Evolutionary conservation across 2,113 vertebrate genomes (phyloP), one percentile per base, ranked within the genome.

Genomic region (Lophura nycthemera): DNA sequence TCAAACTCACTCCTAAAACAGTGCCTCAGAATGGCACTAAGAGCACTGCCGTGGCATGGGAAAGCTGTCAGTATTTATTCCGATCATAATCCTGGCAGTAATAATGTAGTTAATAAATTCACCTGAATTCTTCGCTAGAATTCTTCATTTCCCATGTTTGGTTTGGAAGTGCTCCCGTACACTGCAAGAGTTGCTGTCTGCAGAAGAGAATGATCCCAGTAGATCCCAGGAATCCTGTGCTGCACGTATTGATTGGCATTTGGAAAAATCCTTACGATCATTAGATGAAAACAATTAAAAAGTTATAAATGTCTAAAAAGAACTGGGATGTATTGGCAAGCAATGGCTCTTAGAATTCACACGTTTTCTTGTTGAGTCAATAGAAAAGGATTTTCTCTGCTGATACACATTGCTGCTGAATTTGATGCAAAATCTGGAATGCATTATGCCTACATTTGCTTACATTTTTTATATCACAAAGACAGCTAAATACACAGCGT

Each of bases 291-390:
- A 52, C 11, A 81, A 71, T 40, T 60, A 67, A 47, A 36, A 90
- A 80, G 17, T 83, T 90, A 80, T 15, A 70, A 82, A 86, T 83
- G 72, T 90, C 88, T 74, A 36, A 86, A 81, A 86, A 83, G 48
- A 90, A 60, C 40, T 81, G 38, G 52, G 89, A 88, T 29, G 16
- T 74, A 52, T 69, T 91, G 88, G 88, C 86, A 97, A 88, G 81
- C 50, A 89, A 79, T 10, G 32, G 40, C 67, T 83, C 71, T 72
- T 81, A 70, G 63, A 95, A 92, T 88, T 95, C 83, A 83, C 87
- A 86, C 65, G 57, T 14, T 88, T 93, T 90, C 90, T 88, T 92
- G 93, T 93, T 94, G 90, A 90, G 95, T 95, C 90, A 96, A 92
- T 69, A 94, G 61, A 88, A 83, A 86, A 91, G 76, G 52, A 86